Conservation (phyloP, 2,113 vertebrate genomes). For the Apaloderma vittatum region DNA sequence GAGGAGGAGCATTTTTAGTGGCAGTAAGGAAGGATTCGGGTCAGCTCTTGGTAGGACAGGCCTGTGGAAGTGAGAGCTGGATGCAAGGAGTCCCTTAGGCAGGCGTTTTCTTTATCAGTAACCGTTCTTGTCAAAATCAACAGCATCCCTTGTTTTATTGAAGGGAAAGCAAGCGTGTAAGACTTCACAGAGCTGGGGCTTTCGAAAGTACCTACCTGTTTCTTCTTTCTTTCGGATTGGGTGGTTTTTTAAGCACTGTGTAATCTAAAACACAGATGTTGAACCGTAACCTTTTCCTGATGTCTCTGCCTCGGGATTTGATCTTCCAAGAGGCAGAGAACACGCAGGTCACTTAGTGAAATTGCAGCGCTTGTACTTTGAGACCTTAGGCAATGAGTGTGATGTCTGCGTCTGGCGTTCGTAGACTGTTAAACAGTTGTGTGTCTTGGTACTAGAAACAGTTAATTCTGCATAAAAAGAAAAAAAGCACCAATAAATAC, state of each 20-base stretch:
- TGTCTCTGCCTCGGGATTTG: not conserved
- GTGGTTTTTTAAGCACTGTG: not conserved
- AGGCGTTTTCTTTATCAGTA: not conserved
- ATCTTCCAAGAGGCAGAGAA: not conserved
- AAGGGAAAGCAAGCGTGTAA: not conserved
- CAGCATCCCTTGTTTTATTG: not conserved
- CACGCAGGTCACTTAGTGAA: not conserved
- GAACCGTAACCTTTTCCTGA: fast-evolving
- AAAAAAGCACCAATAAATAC: not conserved
- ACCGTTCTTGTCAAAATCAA: not conserved
- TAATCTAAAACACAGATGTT: not conserved
- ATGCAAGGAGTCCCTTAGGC: not conserved
- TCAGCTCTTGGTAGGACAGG: not conserved
- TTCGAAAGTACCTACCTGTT: not conserved
- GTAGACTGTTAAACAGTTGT: fast-evolving
- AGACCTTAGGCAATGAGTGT: not conserved
- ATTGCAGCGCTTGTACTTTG: too few relatives aligned
- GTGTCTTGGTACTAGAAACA: not conserved
- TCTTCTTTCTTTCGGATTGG: not conserved
- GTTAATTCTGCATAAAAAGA: not conserved
- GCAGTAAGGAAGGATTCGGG: not conserved
- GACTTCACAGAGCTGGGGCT: fast-evolving
- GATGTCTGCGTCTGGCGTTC: not conserved
- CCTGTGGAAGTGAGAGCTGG: not conserved
- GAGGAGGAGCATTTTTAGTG: not conserved